These are phyloP conservation scores for Limenitis camilla DNA, from an alignment of 2,888 invertebrate species.

Conservation along the genomic window DNA sequence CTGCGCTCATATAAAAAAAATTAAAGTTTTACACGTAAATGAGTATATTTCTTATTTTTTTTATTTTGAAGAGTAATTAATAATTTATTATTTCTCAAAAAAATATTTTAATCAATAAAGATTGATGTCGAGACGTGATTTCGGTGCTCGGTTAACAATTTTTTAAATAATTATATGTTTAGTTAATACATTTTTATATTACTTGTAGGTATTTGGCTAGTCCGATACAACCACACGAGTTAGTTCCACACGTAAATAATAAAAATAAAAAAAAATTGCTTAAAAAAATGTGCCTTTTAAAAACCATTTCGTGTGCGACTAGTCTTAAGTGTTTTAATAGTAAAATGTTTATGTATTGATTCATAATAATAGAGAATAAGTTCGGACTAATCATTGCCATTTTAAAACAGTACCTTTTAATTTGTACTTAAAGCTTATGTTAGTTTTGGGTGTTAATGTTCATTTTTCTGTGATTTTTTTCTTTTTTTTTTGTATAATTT, in stretches of 20 bases:
- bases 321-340: background rate
- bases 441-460: conserved; percentile 50
- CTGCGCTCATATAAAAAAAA: too few species aligned
- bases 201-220: conserved; percentile 52
- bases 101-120: background rate
- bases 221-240: conserved; percentile 42
- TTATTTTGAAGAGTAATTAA: too few species aligned
- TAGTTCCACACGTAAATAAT: conserved; percentile 22
- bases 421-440: conserved; percentile 32
- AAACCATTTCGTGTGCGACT: background rate
- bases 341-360: conserved; percentile 6
- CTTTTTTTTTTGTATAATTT: conserved; percentile 43
- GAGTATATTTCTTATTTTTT: too few species aligned
- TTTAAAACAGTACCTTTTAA: conserved; percentile 52
- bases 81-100: background rate
- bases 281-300: background rate
- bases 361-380: conserved; percentile 11
- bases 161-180: conserved; percentile 22
- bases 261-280: conserved; percentile 4
- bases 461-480: conserved; percentile 65
- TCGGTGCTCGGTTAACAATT: conserved; percentile 45
- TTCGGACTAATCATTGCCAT: conserved; percentile 65
- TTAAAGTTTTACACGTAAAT: too few species aligned
- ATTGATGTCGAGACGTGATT: conserved; percentile 25
- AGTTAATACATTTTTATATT: conserved; percentile 15